Conservation (phyloP, 2,888 invertebrate genomes). For the Elmis aenea region DNA sequence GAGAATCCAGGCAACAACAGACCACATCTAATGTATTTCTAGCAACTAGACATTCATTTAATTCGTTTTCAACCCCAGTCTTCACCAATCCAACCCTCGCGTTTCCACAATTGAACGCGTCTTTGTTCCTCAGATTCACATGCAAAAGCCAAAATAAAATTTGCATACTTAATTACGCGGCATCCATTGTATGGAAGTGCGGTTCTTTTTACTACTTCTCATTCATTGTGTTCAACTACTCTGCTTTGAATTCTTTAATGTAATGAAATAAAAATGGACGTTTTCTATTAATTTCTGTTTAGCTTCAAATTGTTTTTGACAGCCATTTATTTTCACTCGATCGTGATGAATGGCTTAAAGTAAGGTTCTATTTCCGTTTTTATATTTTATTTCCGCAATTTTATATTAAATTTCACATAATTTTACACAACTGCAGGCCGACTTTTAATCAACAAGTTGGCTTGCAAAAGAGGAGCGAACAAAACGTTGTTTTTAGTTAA, state of each 20-base stretch:
- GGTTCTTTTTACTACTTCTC: conserved; percentile 22
- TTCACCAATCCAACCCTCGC: conserved; percentile 31
- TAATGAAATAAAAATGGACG: conserved; percentile 29
- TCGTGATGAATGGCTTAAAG: too few species aligned
- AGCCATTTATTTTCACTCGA: conserved; percentile 15
- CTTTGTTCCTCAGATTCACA: conserved; percentile 38
- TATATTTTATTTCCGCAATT: too few species aligned
- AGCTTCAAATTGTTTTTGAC: conserved; percentile 28
- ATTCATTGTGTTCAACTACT: conserved; percentile 22
- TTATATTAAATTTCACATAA: too few species aligned
- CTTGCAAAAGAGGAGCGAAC: too few species aligned
- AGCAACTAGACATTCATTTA: conserved; percentile 33
- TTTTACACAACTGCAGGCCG: too few species aligned
- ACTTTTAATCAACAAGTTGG: too few species aligned
- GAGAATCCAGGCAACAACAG: conserved; percentile 33
- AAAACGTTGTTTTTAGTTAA: too few species aligned
- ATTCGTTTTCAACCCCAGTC: conserved; percentile 33
- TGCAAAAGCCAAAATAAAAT: conserved; percentile 39
- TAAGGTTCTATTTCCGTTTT: too few species aligned
- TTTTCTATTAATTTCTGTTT: conserved; percentile 26
- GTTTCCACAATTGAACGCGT: conserved; percentile 35
- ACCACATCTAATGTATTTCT: conserved; percentile 27
- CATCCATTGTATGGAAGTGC: conserved; percentile 24
- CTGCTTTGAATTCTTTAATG: conserved; percentile 25
- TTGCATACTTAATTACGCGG: conserved; percentile 39